Conservation (phyloP, 2,888 invertebrate genomes). For the Acholoe squamosa region DNA sequence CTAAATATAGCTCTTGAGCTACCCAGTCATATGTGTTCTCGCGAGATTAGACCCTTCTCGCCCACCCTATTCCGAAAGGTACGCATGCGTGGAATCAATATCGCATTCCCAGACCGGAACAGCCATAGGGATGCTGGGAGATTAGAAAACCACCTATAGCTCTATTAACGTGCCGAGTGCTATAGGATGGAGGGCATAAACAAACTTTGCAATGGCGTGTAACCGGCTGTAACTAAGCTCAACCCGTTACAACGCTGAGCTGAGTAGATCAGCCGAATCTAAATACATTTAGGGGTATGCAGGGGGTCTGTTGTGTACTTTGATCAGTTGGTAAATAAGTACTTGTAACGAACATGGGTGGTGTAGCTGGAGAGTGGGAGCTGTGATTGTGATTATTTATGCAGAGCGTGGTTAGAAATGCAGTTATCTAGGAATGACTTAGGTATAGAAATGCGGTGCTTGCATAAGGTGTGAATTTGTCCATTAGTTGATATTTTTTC, state of each 20-base stretch:
- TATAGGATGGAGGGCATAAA: background rate
- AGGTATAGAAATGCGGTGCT: no score
- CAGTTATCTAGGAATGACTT: no score
- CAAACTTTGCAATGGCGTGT: background rate
- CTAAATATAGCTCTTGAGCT: no score
- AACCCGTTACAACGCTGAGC: background rate
- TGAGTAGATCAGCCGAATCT: background rate
- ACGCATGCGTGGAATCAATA: background rate
- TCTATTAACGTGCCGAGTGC: slow-evolving; percentile 9
- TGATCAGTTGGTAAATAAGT: slow-evolving; percentile 3
- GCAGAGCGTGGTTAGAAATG: no score
- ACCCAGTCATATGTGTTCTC: background rate
- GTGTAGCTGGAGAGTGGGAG: background rate
- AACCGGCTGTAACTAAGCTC: background rate
- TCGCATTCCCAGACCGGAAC: background rate
- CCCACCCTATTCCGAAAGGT: background rate
- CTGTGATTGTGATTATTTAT: slow-evolving; percentile 14
- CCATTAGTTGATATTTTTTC: no score
- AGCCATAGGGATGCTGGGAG: background rate
- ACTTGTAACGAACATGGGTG: background rate
- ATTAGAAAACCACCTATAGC: slow-evolving; percentile 10
- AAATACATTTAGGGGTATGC: background rate
- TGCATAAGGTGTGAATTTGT: no score
- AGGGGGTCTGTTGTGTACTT: slow-evolving; percentile 12
- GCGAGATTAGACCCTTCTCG: background rate